Evolutionary conservation across 2,888 invertebrate species (phyloP), one percentile per base, ranked within the genome.

Genomic region (Eristalis tenax): DNA sequence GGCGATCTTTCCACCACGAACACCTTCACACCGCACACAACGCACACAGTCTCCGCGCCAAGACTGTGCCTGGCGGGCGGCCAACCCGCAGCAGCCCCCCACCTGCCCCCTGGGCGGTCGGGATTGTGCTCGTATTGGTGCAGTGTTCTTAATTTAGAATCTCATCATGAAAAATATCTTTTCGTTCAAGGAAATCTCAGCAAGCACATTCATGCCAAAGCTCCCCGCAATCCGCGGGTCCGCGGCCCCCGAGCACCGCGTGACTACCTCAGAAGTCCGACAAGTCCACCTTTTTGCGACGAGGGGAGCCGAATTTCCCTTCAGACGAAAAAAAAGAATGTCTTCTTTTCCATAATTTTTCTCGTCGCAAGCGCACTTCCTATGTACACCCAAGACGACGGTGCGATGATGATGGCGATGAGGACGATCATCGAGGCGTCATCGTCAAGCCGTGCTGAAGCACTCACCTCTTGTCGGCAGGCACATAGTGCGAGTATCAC

Each of bases 121-220:
- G n/a, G 71, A 59, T 74, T 74, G 64, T 71, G 83, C 63, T 80
- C 71, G 83, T 59, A 75, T 73, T 79, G 66, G 68, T 70, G 64
- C 69, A 59, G 56, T 11, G 59, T 87, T 87, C 87, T 87, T 73
- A 80, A 83, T 87, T 83, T 87, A 87, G 87, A 87, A 70, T 74
- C 43, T 59, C 59, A 23, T 59, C 59, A 28, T 18, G 57, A 83
- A 71, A 43, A 73, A 66, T 56, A 56, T 40, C 40, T 26, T 40
- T 40, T 63, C 23, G 18, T 78, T 87, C 83, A 87, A 83, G 87
- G 87, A 83, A 87, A 87, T 76, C 61, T 69, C 69, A 65, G 83
- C 56, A 35, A 50, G 18, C 71, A 79, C 40, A 70, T 64, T 68
- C 50, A 35, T 38, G 59, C n/a, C 26, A 57, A 61, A 69, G 61